Evolutionary conservation across 2,888 invertebrate genomes (phyloP).

Genomic region (Zele albiditarsus): DNA sequence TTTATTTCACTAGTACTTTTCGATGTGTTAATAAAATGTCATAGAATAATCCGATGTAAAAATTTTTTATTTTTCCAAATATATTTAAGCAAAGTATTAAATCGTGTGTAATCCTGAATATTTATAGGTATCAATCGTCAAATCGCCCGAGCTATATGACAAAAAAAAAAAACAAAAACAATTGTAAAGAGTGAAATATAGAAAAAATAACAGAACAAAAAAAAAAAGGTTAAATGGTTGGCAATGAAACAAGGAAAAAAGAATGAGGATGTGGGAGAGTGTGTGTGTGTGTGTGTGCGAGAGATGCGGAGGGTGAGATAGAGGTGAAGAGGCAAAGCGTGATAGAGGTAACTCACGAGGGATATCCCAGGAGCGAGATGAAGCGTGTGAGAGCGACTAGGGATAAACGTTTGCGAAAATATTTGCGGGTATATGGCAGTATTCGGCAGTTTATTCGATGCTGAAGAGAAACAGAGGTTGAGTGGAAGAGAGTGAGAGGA

Average conservation of each 20-base stretch:
- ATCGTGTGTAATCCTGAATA: conserved; percentile 11
- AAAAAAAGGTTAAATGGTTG: background rate
- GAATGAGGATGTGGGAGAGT: conserved; percentile 31
- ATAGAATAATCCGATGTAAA: background rate
- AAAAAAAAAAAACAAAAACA: no score
- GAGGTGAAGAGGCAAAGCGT: conserved; percentile 11
- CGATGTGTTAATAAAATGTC: no score
- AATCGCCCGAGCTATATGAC: background rate
- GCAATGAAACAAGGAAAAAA: background rate
- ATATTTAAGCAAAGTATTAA: background rate
- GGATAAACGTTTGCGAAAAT: conserved; percentile 35
- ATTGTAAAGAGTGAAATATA: background rate
- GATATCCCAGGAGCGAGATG: conserved; percentile 6
- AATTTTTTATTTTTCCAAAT: background rate
- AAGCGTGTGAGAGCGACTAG: conserved; percentile 12
- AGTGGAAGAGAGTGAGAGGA: background rate
- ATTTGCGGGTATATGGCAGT: conserved; percentile 31
- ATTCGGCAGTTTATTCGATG: conserved; percentile 14
- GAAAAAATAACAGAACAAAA: background rate
- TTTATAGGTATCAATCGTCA: conserved; percentile 13
- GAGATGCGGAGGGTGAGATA: conserved; percentile 3
- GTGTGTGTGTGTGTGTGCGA: conserved; percentile 32
- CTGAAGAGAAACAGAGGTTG: background rate
- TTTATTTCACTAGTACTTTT: no score
- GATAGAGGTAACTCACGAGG: conserved; percentile 10